Evolutionary conservation across 2,888 invertebrate species (phyloP), one percentile per base, ranked within the genome.

Genomic region (Liodrosophila aerea): DNA sequence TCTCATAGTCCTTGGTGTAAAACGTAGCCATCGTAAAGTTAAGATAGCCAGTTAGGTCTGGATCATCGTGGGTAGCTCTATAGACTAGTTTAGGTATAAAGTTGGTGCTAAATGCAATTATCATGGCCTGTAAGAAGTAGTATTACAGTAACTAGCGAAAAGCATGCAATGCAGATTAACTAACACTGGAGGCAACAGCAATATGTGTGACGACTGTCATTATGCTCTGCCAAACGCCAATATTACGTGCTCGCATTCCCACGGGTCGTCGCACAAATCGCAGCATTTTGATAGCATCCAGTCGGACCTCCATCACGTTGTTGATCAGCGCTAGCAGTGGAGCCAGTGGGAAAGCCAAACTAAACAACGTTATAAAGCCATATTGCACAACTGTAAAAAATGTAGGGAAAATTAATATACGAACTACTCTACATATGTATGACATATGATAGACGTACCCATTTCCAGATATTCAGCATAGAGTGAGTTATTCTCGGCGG

Each of bases 381-480:
- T 94, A 97, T 89, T 96, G 96, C 15, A 96, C 91, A 51, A 96
- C 96, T 95, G 87, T 18, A 91, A 90, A 18, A 12, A 7, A 11
- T n/a, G n/a, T n/a, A n/a, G n/a, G 8, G 33, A 37, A 12, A 7
- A 5, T 33, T 2, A n/a, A 4, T n/a, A n/a, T n/a, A n/a, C n/a
- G n/a, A n/a, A n/a, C n/a, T n/a, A n/a, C n/a, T n/a, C n/a, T n/a
- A n/a, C n/a, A n/a, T n/a, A n/a, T n/a, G n/a, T n/a, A n/a, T n/a
- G n/a, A n/a, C n/a, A n/a, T n/a, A n/a, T n/a, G n/a, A n/a, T n/a
- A n/a, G 4, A 7, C 63, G 89, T 87, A 95, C 95, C 93, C 95
- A 97, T 96, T 92, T 96, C 96, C 51, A 96, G 91, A 90, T 96
- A 96, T 89, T 96, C 96, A 41, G 93, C 92, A 89, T 95, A 96